These are phyloP conservation scores for fruit fly (Drosophila melanogaster) DNA, from an alignment of 1,140 invertebrate species.

Conservation along the genomic window DNA sequence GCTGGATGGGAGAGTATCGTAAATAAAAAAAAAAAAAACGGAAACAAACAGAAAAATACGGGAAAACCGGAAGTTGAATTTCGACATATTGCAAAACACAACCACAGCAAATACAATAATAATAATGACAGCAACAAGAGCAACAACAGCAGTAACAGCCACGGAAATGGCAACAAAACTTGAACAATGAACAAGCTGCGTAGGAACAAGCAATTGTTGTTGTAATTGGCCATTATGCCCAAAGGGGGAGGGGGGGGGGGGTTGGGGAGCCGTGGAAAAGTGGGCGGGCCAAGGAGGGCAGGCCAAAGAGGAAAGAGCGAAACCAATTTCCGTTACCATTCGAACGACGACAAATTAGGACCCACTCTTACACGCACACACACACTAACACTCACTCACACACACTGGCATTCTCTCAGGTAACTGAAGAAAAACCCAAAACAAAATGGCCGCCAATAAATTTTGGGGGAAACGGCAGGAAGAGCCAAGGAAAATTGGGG, in stretches of 20 bases:
- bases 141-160: conserved; percentile 8
- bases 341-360: conserved; percentile 77
- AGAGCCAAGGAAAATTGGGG: conserved; percentile 4
- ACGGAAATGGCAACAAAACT: conserved; percentile 24
- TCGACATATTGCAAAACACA: conserved; percentile 76
- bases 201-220: conserved; percentile 49
- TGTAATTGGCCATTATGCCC: conserved; percentile 57
- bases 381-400: conserved; percentile 29
- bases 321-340: conserved; percentile 69
- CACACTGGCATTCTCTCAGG: conserved; percentile 17
- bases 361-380: conserved; percentile 35
- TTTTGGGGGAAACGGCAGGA: conserved; percentile 11
- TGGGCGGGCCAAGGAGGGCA: not conserved
- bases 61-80: conserved; percentile 59
- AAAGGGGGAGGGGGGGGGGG: not conserved
- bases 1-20: conserved; percentile 5
- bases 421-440: conserved; percentile 47
- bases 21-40: not conserved
- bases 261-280: not conserved
- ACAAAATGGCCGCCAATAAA: conserved; percentile 80
- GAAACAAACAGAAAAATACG: conserved; percentile 4
- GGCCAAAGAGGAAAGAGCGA: conserved; percentile 29
- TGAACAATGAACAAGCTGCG: conserved; percentile 37
- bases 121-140: conserved; percentile 23
- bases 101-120: conserved; percentile 44